phyloP scores from a whole-genome alignment of 2,113 vertebrate species.

The Lophotis ruficrista region DNA sequence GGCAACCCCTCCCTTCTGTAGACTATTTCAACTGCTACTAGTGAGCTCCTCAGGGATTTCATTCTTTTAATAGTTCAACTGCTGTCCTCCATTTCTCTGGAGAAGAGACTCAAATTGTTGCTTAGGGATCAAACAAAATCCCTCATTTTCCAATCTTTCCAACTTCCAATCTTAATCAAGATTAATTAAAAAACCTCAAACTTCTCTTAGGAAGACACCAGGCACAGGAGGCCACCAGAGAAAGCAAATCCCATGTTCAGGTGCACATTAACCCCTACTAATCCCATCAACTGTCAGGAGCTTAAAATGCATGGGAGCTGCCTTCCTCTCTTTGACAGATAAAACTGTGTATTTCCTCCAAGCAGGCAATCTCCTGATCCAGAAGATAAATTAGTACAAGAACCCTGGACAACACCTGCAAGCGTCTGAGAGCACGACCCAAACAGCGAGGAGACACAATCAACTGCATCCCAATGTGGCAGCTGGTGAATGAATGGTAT shows the following conservation, averaged over 20 bases:
- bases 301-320: neutral
- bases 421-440: neutral
- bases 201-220: neutral
- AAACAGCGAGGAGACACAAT: neutral
- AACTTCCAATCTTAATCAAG: neutral
- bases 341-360: neutral
- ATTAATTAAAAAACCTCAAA: neutral
- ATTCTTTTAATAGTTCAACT: neutral
- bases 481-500: neutral
- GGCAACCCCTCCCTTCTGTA: neutral
- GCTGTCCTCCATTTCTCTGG: neutral
- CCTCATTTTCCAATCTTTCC: neutral
- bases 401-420: neutral
- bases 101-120: neutral
- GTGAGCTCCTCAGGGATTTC: neutral
- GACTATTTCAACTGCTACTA: neutral
- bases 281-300: neutral
- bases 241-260: neutral
- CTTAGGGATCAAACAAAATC: neutral
- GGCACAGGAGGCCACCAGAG: neutral
- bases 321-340: neutral
- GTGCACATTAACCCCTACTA: neutral
- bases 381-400: neutral
- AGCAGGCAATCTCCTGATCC: neutral
- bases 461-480: neutral